phyloP scores from a whole-genome alignment of 2,797 vertebrate species.

The Corythornis leucogaster region DNA sequence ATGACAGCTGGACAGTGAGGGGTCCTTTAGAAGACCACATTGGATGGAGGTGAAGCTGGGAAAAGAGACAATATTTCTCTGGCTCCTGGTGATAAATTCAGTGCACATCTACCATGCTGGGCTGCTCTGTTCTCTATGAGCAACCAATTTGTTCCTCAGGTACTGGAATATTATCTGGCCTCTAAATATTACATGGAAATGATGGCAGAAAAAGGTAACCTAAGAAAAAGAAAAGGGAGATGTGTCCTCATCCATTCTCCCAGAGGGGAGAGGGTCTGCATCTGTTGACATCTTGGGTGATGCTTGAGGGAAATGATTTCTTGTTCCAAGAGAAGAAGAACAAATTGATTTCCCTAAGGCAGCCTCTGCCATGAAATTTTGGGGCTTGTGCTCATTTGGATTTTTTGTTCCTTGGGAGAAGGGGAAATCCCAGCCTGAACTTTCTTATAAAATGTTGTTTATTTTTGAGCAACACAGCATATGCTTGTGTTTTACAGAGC shows the following conservation, averaged over 20 bases:
- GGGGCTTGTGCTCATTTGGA: background rate
- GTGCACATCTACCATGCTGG: background rate
- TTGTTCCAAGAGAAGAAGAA: background rate
- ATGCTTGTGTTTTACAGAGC: background rate
- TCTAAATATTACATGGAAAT: background rate
- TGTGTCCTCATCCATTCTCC: background rate
- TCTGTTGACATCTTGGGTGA: background rate
- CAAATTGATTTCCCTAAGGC: background rate
- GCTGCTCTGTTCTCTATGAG: background rate
- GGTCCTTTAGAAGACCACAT: background rate
- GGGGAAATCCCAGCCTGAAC: background rate
- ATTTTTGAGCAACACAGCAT: background rate
- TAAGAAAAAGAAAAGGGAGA: background rate
- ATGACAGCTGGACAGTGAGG: background rate
- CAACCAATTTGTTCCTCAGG: background rate
- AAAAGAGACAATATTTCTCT: background rate
- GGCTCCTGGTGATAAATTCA: background rate
- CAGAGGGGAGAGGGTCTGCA: background rate
- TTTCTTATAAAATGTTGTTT: background rate
- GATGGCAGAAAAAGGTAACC: background rate
- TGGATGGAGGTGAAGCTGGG: background rate
- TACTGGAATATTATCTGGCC: background rate
- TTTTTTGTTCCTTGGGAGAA: background rate
- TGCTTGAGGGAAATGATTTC: background rate
- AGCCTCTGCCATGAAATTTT: background rate